phyloP scores from a whole-genome alignment of 2,888 invertebrate genomes.

The Chironomus tentans region DNA sequence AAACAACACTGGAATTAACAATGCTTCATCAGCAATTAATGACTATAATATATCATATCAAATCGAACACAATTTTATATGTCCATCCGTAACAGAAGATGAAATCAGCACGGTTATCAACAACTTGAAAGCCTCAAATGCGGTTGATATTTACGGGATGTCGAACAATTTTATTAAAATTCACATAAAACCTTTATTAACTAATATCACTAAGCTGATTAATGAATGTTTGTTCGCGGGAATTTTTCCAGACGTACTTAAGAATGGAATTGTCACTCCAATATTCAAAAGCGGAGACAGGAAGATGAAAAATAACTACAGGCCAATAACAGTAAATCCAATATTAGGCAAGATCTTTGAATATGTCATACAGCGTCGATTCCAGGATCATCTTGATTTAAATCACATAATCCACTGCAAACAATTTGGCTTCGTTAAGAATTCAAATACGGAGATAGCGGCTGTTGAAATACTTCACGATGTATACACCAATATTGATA shows the following conservation, averaged over 20 bases:
- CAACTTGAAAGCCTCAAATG: background rate
- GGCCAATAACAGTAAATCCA: background rate
- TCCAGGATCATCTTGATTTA: background rate
- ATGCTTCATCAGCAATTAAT: too few species aligned
- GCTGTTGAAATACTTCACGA: background rate
- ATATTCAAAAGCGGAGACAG: background rate
- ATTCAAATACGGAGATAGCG: background rate
- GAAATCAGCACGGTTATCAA: background rate
- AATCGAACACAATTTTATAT: background rate
- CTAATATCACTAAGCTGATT: background rate
- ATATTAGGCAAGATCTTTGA: background rate
- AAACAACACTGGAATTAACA: too few species aligned
- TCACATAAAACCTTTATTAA: background rate
- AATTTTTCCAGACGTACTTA: background rate
- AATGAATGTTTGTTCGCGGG: background rate
- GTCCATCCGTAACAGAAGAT: background rate
- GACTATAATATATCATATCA: background rate
- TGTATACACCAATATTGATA: background rate
- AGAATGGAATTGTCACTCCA: background rate
- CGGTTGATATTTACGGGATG: too few species aligned
- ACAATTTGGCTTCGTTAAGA: background rate
- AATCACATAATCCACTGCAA: background rate
- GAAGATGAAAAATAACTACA: background rate
- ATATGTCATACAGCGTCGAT: background rate
- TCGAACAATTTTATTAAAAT: background rate